Conservation (phyloP, 2,888 invertebrate species). For the Panopea generosa region DNA sequence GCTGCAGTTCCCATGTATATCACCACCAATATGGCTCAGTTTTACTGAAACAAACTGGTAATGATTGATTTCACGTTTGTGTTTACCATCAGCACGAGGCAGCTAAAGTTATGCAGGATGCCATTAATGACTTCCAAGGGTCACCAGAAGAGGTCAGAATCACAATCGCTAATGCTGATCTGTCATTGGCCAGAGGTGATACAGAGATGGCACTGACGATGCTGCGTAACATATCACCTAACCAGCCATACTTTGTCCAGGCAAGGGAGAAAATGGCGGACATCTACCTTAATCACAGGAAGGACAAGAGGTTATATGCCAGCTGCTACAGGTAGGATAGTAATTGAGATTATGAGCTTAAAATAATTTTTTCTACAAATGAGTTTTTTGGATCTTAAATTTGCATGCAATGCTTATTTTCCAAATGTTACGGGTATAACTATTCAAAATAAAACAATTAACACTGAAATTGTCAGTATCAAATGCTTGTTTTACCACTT, state of each 20-base stretch:
- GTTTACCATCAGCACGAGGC: constrained; percentile 89
- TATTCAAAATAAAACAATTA: too few species aligned
- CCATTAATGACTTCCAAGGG: constrained; percentile 87
- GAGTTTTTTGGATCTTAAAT: too few species aligned
- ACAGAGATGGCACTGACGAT: constrained; percentile 92
- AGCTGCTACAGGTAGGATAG: constrained; percentile 90
- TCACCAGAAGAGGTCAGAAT: constrained; percentile 95
- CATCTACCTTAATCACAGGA: constrained; percentile 93
- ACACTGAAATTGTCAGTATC: too few species aligned
- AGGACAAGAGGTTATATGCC: constrained; percentile 94
- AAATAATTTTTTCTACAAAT: background rate
- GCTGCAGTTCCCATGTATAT: too few species aligned
- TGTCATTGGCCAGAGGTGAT: constrained; percentile 92
- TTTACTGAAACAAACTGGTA: too few species aligned
- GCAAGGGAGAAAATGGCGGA: constrained; percentile 92
- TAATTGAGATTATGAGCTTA: too few species aligned
- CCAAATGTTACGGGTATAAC: too few species aligned
- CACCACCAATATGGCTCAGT: too few species aligned
- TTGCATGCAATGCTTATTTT: too few species aligned
- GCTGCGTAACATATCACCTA: constrained; percentile 91
- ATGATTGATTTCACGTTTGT: too few species aligned
- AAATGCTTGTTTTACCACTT: too few species aligned
- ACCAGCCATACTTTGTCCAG: constrained; percentile 93
- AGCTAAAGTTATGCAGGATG: constrained; percentile 91
- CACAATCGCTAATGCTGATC: constrained; percentile 93